phyloP scores from a whole-genome alignment of 2,113 vertebrate species.

The Sylvilagus bachmani region DNA sequence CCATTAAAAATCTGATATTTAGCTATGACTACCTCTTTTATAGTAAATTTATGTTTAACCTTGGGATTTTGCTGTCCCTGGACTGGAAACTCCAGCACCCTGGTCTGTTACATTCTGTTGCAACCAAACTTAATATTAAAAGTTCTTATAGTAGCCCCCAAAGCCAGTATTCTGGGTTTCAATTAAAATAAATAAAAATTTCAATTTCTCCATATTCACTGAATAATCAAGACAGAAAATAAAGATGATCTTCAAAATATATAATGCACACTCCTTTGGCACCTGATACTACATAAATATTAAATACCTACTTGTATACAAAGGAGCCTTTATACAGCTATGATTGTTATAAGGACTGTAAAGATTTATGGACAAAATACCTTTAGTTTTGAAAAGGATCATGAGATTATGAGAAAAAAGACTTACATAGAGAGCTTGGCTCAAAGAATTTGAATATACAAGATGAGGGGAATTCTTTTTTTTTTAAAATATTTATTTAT shows the following conservation, averaged over 20 bases:
- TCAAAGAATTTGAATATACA: neutral
- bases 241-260: constrained; percentile 48
- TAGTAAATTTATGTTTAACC: neutral
- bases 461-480: neutral
- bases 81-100: neutral
- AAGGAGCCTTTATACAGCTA: neutral
- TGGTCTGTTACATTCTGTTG: neutral
- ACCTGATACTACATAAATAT: constrained; percentile 39
- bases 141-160: neutral
- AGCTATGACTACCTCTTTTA: constrained; percentile 22
- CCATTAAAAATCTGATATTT: constrained; percentile 30
- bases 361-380: constrained; percentile 27
- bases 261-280: neutral
- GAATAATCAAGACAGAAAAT: constrained; percentile 42
- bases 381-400: constrained; percentile 23
- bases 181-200: neutral
- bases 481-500: too few species aligned
- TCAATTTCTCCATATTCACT: constrained; percentile 13
- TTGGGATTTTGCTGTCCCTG: neutral
- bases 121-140: constrained; percentile 57
- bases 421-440: neutral
- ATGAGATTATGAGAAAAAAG: neutral
- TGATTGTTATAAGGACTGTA: neutral
- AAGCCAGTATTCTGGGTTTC: neutral
- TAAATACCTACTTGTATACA: constrained; percentile 14